Evolutionary conservation across 1,140 invertebrate genomes (phyloP).

Genomic region (Vanessa tameamea): DNA sequence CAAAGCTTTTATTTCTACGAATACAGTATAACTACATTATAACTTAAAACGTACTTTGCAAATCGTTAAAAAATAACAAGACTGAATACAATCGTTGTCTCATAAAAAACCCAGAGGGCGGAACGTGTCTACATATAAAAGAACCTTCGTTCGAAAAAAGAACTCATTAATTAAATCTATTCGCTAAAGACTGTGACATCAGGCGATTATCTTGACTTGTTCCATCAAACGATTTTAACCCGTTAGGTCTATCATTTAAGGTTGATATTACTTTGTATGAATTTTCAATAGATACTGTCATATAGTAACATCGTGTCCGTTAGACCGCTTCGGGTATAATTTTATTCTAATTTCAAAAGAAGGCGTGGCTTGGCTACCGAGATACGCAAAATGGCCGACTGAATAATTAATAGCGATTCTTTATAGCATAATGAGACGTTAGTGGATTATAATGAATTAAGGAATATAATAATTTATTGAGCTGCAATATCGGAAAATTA

Average conservation of each 20-base stretch:
- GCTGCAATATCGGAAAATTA: not conserved
- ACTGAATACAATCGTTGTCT: slow-evolving; percentile 9
- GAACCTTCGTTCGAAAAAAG: slow-evolving; percentile 27
- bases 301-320: slow-evolving; percentile 20
- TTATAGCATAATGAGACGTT: slow-evolving; percentile 54
- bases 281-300: slow-evolving; percentile 10
- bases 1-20: not conserved
- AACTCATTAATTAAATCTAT: slow-evolving; percentile 42
- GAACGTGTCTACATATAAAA: slow-evolving; percentile 27
- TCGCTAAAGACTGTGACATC: slow-evolving; percentile 35
- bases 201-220: slow-evolving; percentile 19
- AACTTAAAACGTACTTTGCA: slow-evolving; percentile 4
- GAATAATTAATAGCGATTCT: slow-evolving; percentile 60
- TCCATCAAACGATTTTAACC: slow-evolving; percentile 23
- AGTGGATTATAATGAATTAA: slow-evolving; percentile 32
- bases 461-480: slow-evolving; percentile 28
- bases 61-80: slow-evolving; percentile 18
- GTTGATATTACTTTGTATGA: slow-evolving; percentile 22
- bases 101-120: slow-evolving; percentile 34
- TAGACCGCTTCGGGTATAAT: slow-evolving; percentile 40
- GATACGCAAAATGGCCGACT: slow-evolving; percentile 57
- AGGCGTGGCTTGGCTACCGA: slow-evolving; percentile 55
- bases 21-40: slow-evolving; percentile 1
- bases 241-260: slow-evolving; percentile 12
- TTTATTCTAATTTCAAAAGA: slow-evolving; percentile 62